phyloP scores from a whole-genome alignment of 2,888 invertebrate genomes.

The Lepetodrilus schrolli region DNA sequence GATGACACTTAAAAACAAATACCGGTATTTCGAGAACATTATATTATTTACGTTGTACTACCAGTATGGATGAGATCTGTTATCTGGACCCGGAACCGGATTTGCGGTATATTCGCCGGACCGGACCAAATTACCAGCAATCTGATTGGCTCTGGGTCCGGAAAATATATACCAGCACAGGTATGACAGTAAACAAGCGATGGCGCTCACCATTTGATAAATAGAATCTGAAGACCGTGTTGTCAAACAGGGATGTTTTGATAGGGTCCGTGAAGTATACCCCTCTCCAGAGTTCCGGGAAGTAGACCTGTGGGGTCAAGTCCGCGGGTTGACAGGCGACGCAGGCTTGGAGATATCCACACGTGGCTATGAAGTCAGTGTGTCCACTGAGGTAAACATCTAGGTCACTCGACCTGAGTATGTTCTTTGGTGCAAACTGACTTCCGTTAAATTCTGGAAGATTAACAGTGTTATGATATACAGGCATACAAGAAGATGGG shows the following conservation, averaged over 20 bases:
- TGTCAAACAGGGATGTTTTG: constrained; percentile 19
- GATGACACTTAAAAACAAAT: too few species aligned
- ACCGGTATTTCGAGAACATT: too few species aligned
- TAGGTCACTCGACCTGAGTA: constrained; percentile 7
- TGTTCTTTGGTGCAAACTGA: constrained; percentile 28
- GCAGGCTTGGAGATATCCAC: constrained; percentile 33
- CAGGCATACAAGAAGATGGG: neutral
- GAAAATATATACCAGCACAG: too few species aligned
- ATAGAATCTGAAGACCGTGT: constrained; percentile 32
- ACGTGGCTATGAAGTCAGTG: constrained; percentile 39
- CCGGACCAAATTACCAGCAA: too few species aligned
- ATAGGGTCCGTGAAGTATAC: neutral
- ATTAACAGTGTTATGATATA: neutral
- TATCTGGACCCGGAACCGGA: too few species aligned
- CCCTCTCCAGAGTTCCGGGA: constrained; percentile 34
- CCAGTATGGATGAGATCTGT: too few species aligned
- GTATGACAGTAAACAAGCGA: neutral
- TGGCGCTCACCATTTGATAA: constrained; percentile 31
- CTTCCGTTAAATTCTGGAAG: constrained; percentile 38
- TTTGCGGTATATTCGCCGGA: too few species aligned
- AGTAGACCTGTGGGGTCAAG: constrained; percentile 25
- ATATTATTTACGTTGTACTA: too few species aligned
- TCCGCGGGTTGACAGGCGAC: constrained; percentile 20
- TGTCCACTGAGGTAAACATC: constrained; percentile 28
- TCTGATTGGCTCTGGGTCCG: too few species aligned